Base-by-base conservation (phyloP, 2,113 vertebrate species). In the Cnemophilus loriae region DNA sequence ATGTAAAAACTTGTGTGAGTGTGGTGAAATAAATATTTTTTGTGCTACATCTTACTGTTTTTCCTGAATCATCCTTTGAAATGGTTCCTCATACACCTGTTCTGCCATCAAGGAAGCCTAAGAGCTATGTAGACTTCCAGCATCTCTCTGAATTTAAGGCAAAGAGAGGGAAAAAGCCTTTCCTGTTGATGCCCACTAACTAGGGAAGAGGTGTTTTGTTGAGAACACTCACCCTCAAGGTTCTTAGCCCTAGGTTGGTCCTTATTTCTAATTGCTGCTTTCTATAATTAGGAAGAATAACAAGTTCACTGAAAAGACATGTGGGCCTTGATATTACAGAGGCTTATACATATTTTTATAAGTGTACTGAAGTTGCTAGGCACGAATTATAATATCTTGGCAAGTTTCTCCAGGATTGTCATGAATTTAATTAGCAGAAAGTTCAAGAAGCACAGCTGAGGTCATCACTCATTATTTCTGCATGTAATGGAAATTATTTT, bases 21-120 rank as follows among this genome's bases (percentile, higher is more conserved):
- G 30, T 88, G 59, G 44, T 81, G 32, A 93, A 97, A 96, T 95
- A 96, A 97, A 95, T 96, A 90, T 81, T 89, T 92, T 65, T 56
- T 71, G 42, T 93, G 52, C 61, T 81, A 57, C 8, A 39, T 53
- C 21, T 80, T 81, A 15, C 22, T 89, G 44, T 4, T 92, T 92
- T 90, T 81, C 21, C 11, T 89, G 47, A 12, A 56, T 93, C 26
- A 14, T 90, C 49, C 33, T 94, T 94, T 90, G 60, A 69, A 85
- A 37, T 63, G 9, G 20, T 70, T 95, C 11, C 21, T 80, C 18
- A 4, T 44, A 27, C 1, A 47, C 17, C 23, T 71, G 35, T 64
- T 74, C 73, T 92, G 27, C 33, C 8, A 39, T 21, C 47, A 67
- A 26, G 21, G 30, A 64, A 71, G 32, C 1, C 0, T 4, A 53